A percentile compares a stretch with the other conserved stretches of the same genome.
phyloP scores from a whole-genome alignment of 2,888 invertebrate genomes.

The Rhingia campestris region DNA sequence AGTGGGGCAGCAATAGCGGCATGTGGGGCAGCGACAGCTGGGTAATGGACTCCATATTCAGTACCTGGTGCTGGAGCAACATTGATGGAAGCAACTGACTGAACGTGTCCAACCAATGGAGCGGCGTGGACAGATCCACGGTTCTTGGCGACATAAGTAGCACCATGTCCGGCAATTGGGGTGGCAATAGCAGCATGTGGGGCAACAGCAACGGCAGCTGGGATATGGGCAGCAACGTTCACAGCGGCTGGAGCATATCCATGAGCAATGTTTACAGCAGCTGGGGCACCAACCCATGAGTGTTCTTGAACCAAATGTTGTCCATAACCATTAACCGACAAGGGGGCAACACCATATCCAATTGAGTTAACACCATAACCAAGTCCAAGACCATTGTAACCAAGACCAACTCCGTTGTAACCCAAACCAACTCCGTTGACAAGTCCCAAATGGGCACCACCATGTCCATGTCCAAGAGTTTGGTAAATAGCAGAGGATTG shows the following conservation, averaged over 20 bases:
- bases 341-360: constrained; percentile 20
- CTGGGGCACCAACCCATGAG: constrained; percentile 26
- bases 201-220: constrained; percentile 48
- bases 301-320: constrained; percentile 71
- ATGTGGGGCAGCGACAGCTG: constrained; percentile 8
- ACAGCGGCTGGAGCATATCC: constrained; percentile 32
- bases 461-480: constrained; percentile 24
- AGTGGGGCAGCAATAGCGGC: constrained; percentile 3
- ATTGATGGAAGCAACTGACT: neutral
- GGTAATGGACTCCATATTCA: neutral
- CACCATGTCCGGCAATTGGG: neutral
- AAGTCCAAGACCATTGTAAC: constrained; percentile 2
- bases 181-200: constrained; percentile 38
- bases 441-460: constrained; percentile 3
- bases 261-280: constrained; percentile 6
- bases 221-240: constrained; percentile 19
- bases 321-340: constrained; percentile 14
- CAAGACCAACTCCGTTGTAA: neutral
- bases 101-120: too few relatives aligned
- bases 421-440: constrained; percentile 9
- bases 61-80: neutral
- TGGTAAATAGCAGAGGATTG: constrained; percentile 77
- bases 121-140: too few relatives aligned
- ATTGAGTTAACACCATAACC: constrained; percentile 14
- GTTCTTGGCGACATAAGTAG: neutral